Conservation (phyloP, 2,797 vertebrate genomes). For the Lacerta bilineata region DNA sequence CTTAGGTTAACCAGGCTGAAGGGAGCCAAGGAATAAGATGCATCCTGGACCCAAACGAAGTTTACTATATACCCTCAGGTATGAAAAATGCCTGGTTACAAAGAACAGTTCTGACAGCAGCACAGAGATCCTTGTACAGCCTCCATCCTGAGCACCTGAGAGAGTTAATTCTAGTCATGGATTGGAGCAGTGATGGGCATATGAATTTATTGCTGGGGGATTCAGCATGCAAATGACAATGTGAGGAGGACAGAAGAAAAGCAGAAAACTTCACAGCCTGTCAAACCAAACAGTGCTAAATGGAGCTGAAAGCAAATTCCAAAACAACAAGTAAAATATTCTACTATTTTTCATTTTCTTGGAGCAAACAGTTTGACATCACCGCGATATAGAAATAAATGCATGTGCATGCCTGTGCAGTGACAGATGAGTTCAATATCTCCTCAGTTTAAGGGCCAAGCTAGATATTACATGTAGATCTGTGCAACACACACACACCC, state of each 20-base stretch:
- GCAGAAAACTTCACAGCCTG: not conserved
- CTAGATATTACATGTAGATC: not conserved
- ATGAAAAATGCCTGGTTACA: not conserved
- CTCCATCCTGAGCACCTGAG: not conserved
- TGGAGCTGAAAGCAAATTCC: slow-evolving; percentile 5
- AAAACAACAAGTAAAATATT: slow-evolving; percentile 15
- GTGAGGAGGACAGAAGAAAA: not conserved
- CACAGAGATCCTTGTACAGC: not conserved
- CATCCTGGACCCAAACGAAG: not conserved
- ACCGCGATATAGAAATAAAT: not conserved
- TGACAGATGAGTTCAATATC: not conserved
- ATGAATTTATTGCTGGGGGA: not conserved
- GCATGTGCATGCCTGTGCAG: too few species aligned
- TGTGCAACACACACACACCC: not conserved
- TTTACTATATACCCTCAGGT: not conserved
- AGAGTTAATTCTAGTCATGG: not conserved
- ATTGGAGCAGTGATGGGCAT: not conserved
- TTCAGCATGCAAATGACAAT: not conserved
- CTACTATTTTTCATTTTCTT: not conserved
- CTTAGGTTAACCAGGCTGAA: not conserved
- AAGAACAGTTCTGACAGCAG: not conserved
- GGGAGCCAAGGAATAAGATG: slow-evolving; percentile 1
- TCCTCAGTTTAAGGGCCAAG: not conserved
- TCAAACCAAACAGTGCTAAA: slow-evolving; percentile 1
- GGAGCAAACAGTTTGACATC: not conserved